phyloP scores from a whole-genome alignment of 2,888 invertebrate species.

The Trichogramma dendrolimi region DNA sequence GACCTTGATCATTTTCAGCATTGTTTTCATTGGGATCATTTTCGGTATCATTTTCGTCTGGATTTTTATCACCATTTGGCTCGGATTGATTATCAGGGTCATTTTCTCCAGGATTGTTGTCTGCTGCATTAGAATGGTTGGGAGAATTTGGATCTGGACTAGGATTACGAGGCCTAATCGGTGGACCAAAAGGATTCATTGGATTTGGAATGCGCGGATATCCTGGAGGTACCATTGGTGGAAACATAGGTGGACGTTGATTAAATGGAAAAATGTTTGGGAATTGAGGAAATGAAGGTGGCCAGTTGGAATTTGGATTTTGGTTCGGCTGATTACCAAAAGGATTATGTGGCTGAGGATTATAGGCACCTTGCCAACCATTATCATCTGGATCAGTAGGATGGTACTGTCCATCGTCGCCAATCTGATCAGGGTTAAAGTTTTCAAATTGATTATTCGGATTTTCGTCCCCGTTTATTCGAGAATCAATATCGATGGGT shows the following conservation, averaged over 20 bases:
- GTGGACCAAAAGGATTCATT: neutral
- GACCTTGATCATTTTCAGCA: neutral
- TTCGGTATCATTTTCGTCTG: neutral
- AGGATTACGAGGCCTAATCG: neutral
- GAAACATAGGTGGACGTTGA: too few species aligned
- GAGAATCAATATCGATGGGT: neutral
- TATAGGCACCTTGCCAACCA: constrained; percentile 22
- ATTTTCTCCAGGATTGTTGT: neutral
- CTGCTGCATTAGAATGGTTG: neutral
- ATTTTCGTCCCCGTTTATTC: constrained; percentile 6
- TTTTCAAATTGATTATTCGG: neutral
- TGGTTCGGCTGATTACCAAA: too few species aligned
- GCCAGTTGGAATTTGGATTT: too few species aligned
- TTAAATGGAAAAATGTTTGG: too few species aligned
- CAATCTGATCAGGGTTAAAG: constrained; percentile 6
- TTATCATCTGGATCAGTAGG: constrained; percentile 21
- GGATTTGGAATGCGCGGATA: neutral
- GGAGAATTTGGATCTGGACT: neutral
- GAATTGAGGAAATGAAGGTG: too few species aligned
- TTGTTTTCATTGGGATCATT: neutral
- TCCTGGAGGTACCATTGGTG: too few species aligned
- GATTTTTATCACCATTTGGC: neutral
- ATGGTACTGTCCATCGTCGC: constrained; percentile 17
- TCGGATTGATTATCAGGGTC: neutral
- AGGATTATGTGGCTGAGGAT: constrained; percentile 8